A percentile compares a stretch with the other conserved stretches of the same genome.
Conservation (phyloP, 2,113 vertebrate genomes). For the Leptobrachium leishanense region DNA sequence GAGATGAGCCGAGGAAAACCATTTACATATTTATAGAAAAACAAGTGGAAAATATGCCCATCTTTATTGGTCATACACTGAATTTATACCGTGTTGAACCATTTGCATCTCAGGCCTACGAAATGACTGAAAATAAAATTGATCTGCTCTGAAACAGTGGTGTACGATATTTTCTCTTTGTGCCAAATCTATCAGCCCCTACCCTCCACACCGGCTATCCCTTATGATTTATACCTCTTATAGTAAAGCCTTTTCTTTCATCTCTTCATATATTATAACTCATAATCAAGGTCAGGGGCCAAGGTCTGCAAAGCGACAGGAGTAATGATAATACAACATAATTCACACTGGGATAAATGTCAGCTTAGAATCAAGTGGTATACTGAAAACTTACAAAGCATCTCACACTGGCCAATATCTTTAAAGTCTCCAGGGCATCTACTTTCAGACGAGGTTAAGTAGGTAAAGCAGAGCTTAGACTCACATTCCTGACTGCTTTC, state of each 20-base stretch:
- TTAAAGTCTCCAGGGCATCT: slow-evolving; percentile 39
- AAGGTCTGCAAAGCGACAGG: slow-evolving; percentile 37
- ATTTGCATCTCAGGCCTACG: slow-evolving; percentile 43
- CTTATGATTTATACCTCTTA: slow-evolving; percentile 34
- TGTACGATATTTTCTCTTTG: slow-evolving; percentile 14
- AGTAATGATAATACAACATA: slow-evolving; percentile 49
- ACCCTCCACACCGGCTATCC: not conserved
- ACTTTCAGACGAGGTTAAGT: slow-evolving; percentile 48
- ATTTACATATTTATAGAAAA: slow-evolving; percentile 46
- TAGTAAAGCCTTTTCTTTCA: slow-evolving; percentile 32
- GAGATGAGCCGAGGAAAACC: slow-evolving; percentile 28
- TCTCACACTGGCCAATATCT: slow-evolving; percentile 42
- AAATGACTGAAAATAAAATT: slow-evolving; percentile 30
- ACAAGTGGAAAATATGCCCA: slow-evolving; percentile 42
- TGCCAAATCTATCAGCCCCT: not conserved
- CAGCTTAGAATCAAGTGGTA: slow-evolving; percentile 49
- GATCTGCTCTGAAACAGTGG: not conserved
- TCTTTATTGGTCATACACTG: slow-evolving; percentile 38
- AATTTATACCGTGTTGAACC: slow-evolving; percentile 31
- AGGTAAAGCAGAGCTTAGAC: slow-evolving; percentile 45
- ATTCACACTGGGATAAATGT: slow-evolving; percentile 50
- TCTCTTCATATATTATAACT: slow-evolving; percentile 36
- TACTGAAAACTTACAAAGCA: slow-evolving; percentile 48
- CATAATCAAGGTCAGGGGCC: slow-evolving; percentile 44
- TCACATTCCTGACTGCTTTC: slow-evolving; percentile 43